A percentile compares a stretch with the other conserved stretches of the same genome.
These are phyloP conservation scores for Thaumatotibia leucotreta DNA, from an alignment of 1,140 invertebrate species.

Conservation along the genomic window DNA sequence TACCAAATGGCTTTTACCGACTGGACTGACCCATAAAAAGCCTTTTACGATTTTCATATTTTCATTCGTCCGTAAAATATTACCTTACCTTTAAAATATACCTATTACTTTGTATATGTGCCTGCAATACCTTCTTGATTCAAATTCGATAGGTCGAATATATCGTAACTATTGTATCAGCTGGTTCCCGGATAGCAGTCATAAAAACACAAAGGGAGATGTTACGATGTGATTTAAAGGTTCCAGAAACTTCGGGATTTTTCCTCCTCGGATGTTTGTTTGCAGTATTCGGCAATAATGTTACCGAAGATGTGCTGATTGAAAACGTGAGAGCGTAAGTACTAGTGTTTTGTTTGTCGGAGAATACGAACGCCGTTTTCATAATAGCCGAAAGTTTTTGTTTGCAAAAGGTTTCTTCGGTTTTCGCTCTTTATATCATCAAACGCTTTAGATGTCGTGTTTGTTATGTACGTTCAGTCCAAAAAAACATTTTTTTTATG, in stretches of 20 bases:
- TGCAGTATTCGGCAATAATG: constrained; percentile 9
- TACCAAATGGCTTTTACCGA: background rate
- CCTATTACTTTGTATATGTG: background rate
- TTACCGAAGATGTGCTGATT: constrained; percentile 2
- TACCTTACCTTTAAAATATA: background rate
- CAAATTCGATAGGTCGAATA: constrained; percentile 11
- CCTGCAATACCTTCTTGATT: background rate
- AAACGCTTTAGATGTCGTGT: too few species aligned
- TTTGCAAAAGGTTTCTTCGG: background rate
- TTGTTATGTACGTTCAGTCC: too few species aligned
- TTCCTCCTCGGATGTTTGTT: constrained; percentile 3
- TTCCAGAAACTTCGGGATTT: background rate
- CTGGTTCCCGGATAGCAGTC: constrained; percentile 11
- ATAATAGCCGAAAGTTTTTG: background rate
- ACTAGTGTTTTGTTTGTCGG: background rate
- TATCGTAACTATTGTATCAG: constrained; percentile 8
- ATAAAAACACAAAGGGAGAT: constrained; percentile 13
- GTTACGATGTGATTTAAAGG: constrained; percentile 11
- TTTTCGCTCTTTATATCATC: background rate
- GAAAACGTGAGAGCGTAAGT: background rate
- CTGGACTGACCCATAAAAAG: background rate
- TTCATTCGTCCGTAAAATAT: background rate
- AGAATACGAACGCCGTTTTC: background rate
- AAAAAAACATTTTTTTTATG: too few species aligned
- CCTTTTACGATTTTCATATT: background rate